Percentiles rank a stretch among this genome's conserved stretches.
Conservation (phyloP, 2,888 invertebrate species). For the Hirtodrosophila duncani region DNA sequence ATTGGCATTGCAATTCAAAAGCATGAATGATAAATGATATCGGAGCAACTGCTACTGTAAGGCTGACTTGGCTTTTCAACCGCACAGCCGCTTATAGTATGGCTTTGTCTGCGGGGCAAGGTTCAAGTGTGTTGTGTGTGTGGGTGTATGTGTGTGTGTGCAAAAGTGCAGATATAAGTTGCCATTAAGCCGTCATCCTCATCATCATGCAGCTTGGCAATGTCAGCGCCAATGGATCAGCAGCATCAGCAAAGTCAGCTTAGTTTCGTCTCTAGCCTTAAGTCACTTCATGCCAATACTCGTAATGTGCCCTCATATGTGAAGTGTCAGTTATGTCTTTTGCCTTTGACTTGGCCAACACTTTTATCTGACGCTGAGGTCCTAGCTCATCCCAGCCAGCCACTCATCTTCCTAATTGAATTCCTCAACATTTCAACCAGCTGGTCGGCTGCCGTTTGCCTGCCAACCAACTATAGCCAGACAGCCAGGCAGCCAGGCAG, state of each 20-base stretch:
- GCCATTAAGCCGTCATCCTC: conserved; percentile 50
- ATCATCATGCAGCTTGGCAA: conserved; percentile 40
- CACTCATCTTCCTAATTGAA: conserved; percentile 69
- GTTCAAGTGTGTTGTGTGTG: conserved; percentile 3
- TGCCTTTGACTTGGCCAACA: conserved; percentile 60
- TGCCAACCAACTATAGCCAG: not conserved
- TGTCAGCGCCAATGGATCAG: conserved; percentile 53
- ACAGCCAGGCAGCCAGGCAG: not conserved
- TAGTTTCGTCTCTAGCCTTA: conserved; percentile 17
- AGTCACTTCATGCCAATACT: conserved; percentile 51
- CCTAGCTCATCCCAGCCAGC: conserved; percentile 40
- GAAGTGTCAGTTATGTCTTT: conserved; percentile 63
- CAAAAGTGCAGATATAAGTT: conserved; percentile 54
- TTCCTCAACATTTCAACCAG: conserved; percentile 54
- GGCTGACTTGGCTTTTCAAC: too few relatives aligned
- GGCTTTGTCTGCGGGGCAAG: conserved; percentile 54
- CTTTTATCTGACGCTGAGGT: too few relatives aligned
- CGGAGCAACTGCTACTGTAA: too few relatives aligned
- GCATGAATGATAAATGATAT: conserved; percentile 64
- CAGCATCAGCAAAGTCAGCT: conserved; percentile 57
- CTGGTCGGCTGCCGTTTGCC: not conserved
- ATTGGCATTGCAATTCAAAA: conserved; percentile 16
- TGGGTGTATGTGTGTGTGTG: conserved; percentile 35
- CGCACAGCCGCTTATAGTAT: conserved; percentile 45
- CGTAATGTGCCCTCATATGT: conserved; percentile 45